A percentile compares a stretch with the other conserved stretches of the same genome.
Conservation (phyloP, 2,888 invertebrate genomes). For the Pollenia griseotomentosa region DNA sequence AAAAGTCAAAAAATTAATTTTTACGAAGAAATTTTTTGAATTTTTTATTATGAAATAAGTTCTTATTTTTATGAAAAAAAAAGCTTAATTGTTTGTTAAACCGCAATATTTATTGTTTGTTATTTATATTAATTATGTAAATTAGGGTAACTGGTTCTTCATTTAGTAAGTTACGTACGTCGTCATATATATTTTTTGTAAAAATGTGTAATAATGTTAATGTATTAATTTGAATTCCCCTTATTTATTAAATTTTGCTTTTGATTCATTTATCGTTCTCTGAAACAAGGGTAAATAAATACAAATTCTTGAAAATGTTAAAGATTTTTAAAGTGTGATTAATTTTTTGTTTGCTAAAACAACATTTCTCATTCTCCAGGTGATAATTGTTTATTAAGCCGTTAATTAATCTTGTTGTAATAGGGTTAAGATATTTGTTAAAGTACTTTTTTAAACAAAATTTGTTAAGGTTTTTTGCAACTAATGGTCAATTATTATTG, state of each 20-base stretch:
- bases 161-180: not conserved
- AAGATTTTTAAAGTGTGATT: not conserved
- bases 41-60: no score
- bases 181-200: slow-evolving; percentile 2
- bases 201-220: not conserved
- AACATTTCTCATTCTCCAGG: not conserved
- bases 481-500: not conserved
- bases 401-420: not conserved
- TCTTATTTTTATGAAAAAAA: no score
- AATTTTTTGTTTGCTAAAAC: not conserved
- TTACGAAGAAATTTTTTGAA: not conserved
- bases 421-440: not conserved
- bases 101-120: not conserved
- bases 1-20: not conserved
- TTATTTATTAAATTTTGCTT: no score
- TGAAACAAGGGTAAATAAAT: no score
- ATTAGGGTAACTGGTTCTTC: slow-evolving; percentile 1
- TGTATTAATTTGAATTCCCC: no score
- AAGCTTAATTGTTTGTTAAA: no score
- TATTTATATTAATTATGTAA: not conserved
- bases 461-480: not conserved
- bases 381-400: slow-evolving; percentile 6
- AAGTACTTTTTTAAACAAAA: no score
- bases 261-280: no score
- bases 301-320: not conserved